Evolutionary conservation across 1,140 invertebrate genomes (phyloP), one percentile per base, ranked within the genome.

Genomic region (Pseudomyrmex concolor): DNA sequence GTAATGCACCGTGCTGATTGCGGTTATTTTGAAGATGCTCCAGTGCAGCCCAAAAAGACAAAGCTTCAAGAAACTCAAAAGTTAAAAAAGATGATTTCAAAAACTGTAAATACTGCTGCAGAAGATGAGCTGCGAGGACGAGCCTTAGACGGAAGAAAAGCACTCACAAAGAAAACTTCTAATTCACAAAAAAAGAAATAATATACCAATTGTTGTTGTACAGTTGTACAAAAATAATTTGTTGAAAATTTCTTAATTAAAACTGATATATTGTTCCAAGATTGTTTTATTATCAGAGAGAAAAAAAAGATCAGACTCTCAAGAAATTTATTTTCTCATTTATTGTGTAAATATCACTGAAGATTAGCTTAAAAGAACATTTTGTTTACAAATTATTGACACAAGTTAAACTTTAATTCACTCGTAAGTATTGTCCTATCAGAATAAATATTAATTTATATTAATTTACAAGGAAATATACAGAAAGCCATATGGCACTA

Each of bases 51-150:
- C 0, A 96, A 96, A 87, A 96, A 96, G 86, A 83, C 91, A 12
- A 95, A 95, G 89, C 92, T 95, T 25, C 92, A 94, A 86, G 96
- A 96, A 89, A 89, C 94, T 0, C 93, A 95, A 54, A 96, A 96
- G 85, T 93, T 96, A 17, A 96, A 96, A 84, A 94, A 95, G 83
- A 94, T 94, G 13, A 95, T 96, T 34, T 95, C 95, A 0, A 96
- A 95, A 91, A 95, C 94, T 8, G 94, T 96, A 0, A 96, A 96
- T 87, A 95, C 95, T 89, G 92, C 94, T 2, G 94, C 95, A 22
- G 96, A 96, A 92, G 92, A 95, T 70, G 95, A 96, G 89, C 91
- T 96, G 12, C 92, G 96, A 74, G 92, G 94, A 13, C 93, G 92
- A 82, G 96, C 95, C 2, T 89, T 94, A 3, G 94, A 95, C 60